Evolutionary conservation across 2,113 vertebrate species (phyloP), one percentile per base, ranked within the genome.

Genomic region (Dipodomys ordii): DNA sequence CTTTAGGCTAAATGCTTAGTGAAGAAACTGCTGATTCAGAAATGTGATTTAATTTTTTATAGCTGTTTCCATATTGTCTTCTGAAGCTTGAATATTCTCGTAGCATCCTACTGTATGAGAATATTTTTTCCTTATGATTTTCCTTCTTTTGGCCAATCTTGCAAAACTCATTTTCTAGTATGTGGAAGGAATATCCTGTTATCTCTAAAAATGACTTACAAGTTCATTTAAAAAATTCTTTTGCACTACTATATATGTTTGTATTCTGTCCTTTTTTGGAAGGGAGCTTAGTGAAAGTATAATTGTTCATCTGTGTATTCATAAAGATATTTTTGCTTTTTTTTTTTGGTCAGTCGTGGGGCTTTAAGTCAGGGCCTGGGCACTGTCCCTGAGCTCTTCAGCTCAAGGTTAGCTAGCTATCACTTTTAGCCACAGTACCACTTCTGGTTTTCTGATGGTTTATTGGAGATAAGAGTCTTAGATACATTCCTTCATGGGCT

Each of bases 1-100:
- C 72, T 83, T 95, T 39, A 39, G 35, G 35, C 35, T 81, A 84
- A 92, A 87, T 87, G 94, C 44, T 39, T 94, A 93, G 79, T 20
- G 87, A 89, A 95, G 76, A 87, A 87, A 89, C n/a, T 83, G 77
- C 90, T 87, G 89, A 94, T 81, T 96, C 44, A 86, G 89, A 94
- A 88, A 22, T 23, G 22, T 64, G 23, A 64, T 95, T 95, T 92
- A 57, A 85, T 83, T 86, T 95, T 82, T 83, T 27, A 62, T 35
- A 68, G 57, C 49, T 65, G 35, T 57, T 73, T 35, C 79, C n/a
- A 5, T 77, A 74, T 83, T 92, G 68, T 53, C 46, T 95, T 95
- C 35, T 23, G 85, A 72, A 79, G 7, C 88, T 92, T 83, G 49
- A 62, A 78, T 18, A 87, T 83, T 86, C 86, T 35, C 19, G 76